Evolutionary conservation across 2,888 invertebrate species (phyloP).

Genomic region (Brachylomia viminalis): DNA sequence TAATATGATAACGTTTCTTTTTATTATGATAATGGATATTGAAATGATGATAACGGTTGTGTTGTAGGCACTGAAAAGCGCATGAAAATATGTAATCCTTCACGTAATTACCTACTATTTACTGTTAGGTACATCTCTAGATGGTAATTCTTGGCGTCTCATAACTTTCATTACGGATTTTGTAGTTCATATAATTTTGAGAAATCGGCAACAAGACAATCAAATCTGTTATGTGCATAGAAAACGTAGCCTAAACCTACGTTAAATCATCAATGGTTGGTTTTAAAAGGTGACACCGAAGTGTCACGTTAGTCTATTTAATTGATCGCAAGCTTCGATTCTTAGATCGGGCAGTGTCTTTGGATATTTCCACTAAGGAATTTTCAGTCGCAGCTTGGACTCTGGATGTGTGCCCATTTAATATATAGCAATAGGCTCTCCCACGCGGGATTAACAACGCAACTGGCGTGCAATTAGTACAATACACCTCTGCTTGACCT

Average conservation of each 20-base stretch:
- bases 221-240: not conserved
- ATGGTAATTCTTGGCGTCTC: constrained; percentile 18
- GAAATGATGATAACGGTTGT: constrained; percentile 11
- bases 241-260: not conserved
- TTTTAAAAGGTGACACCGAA: not conserved
- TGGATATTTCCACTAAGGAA: not conserved
- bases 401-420: not conserved
- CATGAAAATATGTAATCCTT: not conserved
- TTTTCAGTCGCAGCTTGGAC: not conserved
- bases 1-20: constrained; percentile 12
- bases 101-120: not conserved
- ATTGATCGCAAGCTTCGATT: too few species aligned
- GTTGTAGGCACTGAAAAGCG: constrained; percentile 8
- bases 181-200: not conserved
- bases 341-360: not conserved
- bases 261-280: not conserved
- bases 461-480: not conserved
- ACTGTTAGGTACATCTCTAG: not conserved
- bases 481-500: not conserved
- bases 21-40: not conserved
- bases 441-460: not conserved
- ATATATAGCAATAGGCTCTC: not conserved
- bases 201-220: not conserved
- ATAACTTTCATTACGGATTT: constrained; percentile 1
- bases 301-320: not conserved